Conservation (phyloP, 2,888 invertebrate genomes). For the Piscicola geometra region DNA sequence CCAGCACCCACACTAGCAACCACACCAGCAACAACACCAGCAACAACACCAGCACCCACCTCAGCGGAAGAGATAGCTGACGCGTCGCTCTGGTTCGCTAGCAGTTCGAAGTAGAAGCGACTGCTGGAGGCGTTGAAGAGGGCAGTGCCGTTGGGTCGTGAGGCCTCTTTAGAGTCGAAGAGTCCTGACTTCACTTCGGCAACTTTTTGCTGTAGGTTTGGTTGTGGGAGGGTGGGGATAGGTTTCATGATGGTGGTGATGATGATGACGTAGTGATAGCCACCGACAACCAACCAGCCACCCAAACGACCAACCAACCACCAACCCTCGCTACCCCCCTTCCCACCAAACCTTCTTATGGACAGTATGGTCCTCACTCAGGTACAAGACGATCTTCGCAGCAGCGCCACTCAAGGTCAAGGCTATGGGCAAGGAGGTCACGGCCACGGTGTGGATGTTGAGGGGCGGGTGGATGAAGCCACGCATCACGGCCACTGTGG, state of each 20-base stretch:
- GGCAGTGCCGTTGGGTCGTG: constrained; percentile 39
- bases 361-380: constrained; percentile 45
- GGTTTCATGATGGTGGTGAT: no score
- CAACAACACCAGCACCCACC: no score
- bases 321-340: background rate
- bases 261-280: no score
- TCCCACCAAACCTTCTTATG: constrained; percentile 14
- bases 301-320: no score
- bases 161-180: constrained; percentile 38
- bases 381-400: constrained; percentile 44
- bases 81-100: constrained; percentile 36
- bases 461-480: constrained; percentile 72
- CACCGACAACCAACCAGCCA: no score
- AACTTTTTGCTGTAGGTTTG: constrained; percentile 46
- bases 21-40: no score
- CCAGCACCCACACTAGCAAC: no score
- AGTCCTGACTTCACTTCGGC: constrained; percentile 41
- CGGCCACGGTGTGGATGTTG: constrained; percentile 35
- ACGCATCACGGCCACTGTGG: constrained; percentile 54
- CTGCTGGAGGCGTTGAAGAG: constrained; percentile 46
- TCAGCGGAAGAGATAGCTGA: background rate
- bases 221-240: background rate
- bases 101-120: constrained; percentile 49
- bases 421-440: constrained; percentile 42
- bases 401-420: constrained; percentile 42